phyloP scores from a whole-genome alignment of 1,140 invertebrate species.

The Calliopsis andreniformis region DNA sequence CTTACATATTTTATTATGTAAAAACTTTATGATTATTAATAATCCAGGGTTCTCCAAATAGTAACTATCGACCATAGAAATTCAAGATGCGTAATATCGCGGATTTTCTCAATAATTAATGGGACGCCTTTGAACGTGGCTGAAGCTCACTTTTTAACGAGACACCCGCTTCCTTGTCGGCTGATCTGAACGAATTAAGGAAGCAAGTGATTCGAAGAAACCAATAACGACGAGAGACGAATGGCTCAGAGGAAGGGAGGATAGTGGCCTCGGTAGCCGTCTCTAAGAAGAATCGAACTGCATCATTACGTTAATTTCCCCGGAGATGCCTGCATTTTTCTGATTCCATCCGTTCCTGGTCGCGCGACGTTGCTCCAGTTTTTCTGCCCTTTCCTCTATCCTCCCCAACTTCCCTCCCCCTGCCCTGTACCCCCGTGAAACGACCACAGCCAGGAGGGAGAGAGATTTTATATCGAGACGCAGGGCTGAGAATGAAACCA shows the following conservation, averaged over 20 bases:
- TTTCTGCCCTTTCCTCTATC: constrained; percentile 25
- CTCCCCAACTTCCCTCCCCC: background rate
- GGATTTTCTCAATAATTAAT: constrained; percentile 4
- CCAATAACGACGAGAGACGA: constrained; percentile 57
- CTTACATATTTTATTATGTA: no score
- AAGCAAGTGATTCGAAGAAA: constrained; percentile 64
- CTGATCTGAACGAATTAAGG: constrained; percentile 61
- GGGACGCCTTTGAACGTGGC: background rate
- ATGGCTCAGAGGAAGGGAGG: constrained; percentile 42
- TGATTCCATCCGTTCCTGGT: constrained; percentile 69
- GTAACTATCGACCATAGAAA: no score
- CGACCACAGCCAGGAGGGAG: constrained; percentile 24
- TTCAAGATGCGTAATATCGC: no score
- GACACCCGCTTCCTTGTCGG: constrained; percentile 45
- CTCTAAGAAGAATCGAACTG: constrained; percentile 69
- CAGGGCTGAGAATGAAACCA: constrained; percentile 73
- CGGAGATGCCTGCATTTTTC: constrained; percentile 75
- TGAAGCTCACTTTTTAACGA: constrained; percentile 36
- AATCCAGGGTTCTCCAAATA: no score
- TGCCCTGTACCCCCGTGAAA: no score
- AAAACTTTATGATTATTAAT: no score
- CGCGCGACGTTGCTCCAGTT: constrained; percentile 60
- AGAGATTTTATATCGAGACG: constrained; percentile 68
- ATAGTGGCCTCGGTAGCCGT: constrained; percentile 41
- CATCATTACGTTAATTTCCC: constrained; percentile 77